These are phyloP conservation scores for Psittacus erithacus DNA, from an alignment of 2,113 vertebrate species.

Conservation along the genomic window DNA sequence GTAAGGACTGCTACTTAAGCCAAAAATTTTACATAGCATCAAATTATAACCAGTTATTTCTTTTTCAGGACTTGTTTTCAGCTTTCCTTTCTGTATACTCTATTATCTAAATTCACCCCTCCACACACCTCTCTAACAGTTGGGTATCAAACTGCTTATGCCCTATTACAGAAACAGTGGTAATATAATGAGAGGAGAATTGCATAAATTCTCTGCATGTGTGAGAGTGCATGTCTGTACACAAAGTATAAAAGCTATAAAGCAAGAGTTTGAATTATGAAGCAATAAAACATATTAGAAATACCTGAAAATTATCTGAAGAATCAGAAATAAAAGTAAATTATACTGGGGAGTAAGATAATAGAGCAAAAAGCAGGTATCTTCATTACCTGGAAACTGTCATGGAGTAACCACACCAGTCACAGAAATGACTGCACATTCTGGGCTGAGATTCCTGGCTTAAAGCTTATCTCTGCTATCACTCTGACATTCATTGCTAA, in stretches of 20 bases:
- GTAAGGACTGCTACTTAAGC: not conserved
- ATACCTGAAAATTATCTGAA: not conserved
- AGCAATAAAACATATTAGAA: not conserved
- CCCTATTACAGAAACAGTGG: not conserved
- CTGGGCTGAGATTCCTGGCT: not conserved
- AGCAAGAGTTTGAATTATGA: not conserved
- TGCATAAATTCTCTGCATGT: not conserved
- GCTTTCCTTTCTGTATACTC: not conserved
- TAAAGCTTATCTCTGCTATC: not conserved
- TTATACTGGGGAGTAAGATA: not conserved
- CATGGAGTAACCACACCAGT: not conserved
- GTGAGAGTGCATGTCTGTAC: not conserved
- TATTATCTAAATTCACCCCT: not conserved
- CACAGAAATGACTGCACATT: not conserved
- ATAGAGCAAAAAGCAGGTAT: not conserved
- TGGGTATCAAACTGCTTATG: not conserved
- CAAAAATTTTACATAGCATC: not conserved
- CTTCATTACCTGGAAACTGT: not conserved
- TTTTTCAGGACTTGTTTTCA: not conserved
- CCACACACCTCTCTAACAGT: accelerated
- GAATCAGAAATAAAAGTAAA: not conserved
- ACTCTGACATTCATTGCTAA: not conserved
- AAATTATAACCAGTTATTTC: not conserved
- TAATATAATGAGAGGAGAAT: not conserved
- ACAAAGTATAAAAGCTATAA: not conserved